Base-by-base conservation (phyloP, 2,888 invertebrate genomes). In the Onchidella celtica region DNA sequence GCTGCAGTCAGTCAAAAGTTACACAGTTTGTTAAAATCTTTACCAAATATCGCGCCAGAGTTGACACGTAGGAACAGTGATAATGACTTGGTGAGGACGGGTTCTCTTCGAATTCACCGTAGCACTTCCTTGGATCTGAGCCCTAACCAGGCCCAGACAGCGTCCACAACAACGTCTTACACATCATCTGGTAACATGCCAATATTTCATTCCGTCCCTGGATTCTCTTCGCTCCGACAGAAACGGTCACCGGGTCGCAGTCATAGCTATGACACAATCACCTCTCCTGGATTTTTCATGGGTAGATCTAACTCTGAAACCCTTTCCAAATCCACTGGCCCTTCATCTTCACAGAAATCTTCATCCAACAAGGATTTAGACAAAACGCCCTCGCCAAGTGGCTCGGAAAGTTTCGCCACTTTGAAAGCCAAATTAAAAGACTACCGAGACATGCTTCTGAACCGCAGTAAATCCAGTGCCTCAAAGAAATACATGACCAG, bases 351-450 rank as follows among this genome's bases (percentile, higher is more conserved):
- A 63, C 40, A 9, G 11, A 38, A 70, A 36, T 77, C 78, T n/a
- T 55, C 40, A 17, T 61, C 76, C 40, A 55, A 32, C 11, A 70
- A 63, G 21, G 47, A 57, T 11, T 47, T 34, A n/a, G 76, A 81
- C n/a, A 77, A 70, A 36, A 21, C 73, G 24, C 78, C 65, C 27
- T 63, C 75, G 14, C 55, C 34, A 2, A 29, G 59, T 59, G 72
- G 79, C n/a, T 79, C 85, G 11, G 86, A 87, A 24, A 84, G 84
- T 73, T 84, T 87, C 65, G 88, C 89, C 24, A 87, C 90, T 3
- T 80, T 91, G n/a, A 91, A 91, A 83, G 88, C 89, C 6, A 90
- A 90, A 79, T 82, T 91, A n/a, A 89, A 88, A 63, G 89, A 89
- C 6, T 91, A 89, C 79, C 83, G 89, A 69, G 91, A 90, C 82